Conservation (phyloP, 2,888 invertebrate species). For the Epistrophe grossulariae region DNA sequence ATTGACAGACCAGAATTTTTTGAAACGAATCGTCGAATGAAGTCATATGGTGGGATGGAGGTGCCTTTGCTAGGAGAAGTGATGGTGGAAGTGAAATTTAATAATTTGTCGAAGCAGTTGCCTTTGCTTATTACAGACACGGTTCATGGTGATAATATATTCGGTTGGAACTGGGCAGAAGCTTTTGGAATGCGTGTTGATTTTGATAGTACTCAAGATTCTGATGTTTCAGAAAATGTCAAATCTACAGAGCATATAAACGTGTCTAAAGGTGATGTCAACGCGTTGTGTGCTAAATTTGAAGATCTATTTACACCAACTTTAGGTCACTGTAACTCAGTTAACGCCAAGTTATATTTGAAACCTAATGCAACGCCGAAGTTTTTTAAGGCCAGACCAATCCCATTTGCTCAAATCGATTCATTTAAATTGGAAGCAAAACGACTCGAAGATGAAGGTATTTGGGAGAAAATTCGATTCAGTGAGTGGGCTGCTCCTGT, state of each 20-base stretch:
- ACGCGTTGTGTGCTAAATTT: conserved; percentile 36
- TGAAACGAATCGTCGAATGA: conserved; percentile 35
- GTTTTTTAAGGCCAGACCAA: conserved; percentile 74
- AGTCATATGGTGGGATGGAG: conserved; percentile 37
- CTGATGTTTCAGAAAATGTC: no score
- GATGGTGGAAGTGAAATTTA: conserved; percentile 29
- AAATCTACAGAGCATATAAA: no score
- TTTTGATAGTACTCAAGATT: no score
- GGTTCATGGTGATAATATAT: conserved; percentile 35
- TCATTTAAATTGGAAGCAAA: conserved; percentile 73
- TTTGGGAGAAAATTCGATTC: conserved; percentile 74
- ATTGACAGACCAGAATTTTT: conserved; percentile 13
- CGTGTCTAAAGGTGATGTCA: conserved; percentile 22
- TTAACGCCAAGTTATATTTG: conserved; percentile 70
- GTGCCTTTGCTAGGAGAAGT: conserved; percentile 39
- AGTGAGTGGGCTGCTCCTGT: conserved; percentile 80
- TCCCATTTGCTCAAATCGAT: conserved; percentile 74
- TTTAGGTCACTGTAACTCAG: conserved; percentile 46
- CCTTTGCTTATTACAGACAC: conserved; percentile 33
- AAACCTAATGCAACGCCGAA: conserved; percentile 71
- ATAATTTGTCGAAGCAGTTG: neutral
- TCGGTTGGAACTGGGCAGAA: conserved; percentile 46
- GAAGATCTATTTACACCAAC: conserved; percentile 20
- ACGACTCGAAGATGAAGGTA: conserved; percentile 57
- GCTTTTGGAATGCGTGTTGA: conserved; percentile 33